Evolutionary conservation across 2,888 invertebrate species (phyloP).

Genomic region (Iselma pallidipennis): DNA sequence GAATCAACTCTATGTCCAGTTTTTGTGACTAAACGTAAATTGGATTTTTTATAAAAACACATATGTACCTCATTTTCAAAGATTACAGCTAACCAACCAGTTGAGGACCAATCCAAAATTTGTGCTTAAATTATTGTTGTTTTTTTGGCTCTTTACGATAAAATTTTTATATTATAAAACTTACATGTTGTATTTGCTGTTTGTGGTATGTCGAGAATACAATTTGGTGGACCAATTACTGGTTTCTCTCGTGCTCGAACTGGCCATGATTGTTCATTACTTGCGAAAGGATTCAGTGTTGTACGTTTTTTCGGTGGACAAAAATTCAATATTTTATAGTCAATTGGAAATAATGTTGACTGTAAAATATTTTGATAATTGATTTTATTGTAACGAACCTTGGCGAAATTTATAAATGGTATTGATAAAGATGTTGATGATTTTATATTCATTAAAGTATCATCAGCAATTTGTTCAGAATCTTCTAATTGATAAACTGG

Average conservation of each 20-base stretch:
- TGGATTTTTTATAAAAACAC: neutral
- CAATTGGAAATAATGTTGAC: constrained; percentile 1
- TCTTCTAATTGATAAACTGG: neutral
- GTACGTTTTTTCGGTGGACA: constrained; percentile 12
- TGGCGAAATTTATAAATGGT: constrained; percentile 11
- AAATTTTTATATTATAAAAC: neutral
- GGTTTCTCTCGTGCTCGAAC: constrained; percentile 11
- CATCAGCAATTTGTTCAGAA: neutral
- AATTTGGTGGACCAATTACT: constrained; percentile 6
- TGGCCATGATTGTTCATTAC: constrained; percentile 3
- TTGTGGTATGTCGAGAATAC: constrained; percentile 15
- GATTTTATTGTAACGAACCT: constrained; percentile 7
- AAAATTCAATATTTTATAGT: constrained; percentile 15
- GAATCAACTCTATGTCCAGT: neutral
- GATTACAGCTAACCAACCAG: constrained; percentile 10
- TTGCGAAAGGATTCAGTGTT: neutral
- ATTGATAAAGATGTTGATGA: neutral
- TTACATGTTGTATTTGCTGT: neutral
- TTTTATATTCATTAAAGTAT: neutral
- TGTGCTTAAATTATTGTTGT: constrained; percentile 2
- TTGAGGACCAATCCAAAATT: constrained; percentile 13
- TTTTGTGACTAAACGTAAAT: neutral
- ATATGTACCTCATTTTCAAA: constrained; percentile 15
- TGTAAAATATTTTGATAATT: constrained; percentile 11
- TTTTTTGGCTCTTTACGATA: neutral